Percentiles rank a stretch among this genome's conserved stretches.
Evolutionary conservation across 1,140 invertebrate genomes (phyloP).

Genomic region (Drosophila littoralis): DNA sequence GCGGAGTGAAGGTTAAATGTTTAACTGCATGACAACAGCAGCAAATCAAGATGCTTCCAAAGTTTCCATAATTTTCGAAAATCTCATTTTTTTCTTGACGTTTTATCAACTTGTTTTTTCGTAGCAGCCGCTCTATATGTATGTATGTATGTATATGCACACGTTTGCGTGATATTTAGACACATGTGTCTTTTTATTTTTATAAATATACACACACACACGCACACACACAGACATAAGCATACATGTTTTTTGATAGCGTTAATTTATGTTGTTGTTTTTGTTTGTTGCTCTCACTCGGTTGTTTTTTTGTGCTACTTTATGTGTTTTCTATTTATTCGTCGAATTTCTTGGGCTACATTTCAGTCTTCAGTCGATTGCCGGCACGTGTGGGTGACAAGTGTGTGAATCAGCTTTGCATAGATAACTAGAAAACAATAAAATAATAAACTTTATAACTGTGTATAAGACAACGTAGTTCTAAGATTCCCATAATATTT

Average conservation of each 20-base stretch:
- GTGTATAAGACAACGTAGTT: neutral
- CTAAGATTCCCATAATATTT: neutral
- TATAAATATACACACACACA: conserved; percentile 36
- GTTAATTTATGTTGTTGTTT: conserved; percentile 38
- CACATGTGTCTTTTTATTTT: conserved; percentile 71
- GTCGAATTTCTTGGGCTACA: conserved; percentile 29
- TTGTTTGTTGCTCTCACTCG: conserved; percentile 50
- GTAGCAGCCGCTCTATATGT: conserved; percentile 4
- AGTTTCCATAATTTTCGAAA: conserved; percentile 50
- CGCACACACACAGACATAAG: neutral
- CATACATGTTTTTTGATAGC: conserved; percentile 46
- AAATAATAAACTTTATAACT: neutral
- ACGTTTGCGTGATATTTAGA: neutral
- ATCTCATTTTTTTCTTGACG: conserved; percentile 25
- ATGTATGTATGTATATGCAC: neutral
- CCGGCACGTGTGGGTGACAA: conserved; percentile 69
- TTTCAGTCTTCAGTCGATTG: conserved; percentile 71
- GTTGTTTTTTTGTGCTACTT: conserved; percentile 8
- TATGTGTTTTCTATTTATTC: conserved; percentile 46
- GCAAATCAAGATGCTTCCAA: conserved; percentile 35
- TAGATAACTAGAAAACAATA: conserved; percentile 1
- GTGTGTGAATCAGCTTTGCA: conserved; percentile 25
- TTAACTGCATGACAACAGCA: conserved; percentile 30
- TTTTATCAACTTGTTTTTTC: conserved; percentile 75
- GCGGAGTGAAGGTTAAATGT: conserved; percentile 34